phyloP scores from a whole-genome alignment of 2,113 vertebrate genomes.

The Campylomormyrus tamandua region DNA sequence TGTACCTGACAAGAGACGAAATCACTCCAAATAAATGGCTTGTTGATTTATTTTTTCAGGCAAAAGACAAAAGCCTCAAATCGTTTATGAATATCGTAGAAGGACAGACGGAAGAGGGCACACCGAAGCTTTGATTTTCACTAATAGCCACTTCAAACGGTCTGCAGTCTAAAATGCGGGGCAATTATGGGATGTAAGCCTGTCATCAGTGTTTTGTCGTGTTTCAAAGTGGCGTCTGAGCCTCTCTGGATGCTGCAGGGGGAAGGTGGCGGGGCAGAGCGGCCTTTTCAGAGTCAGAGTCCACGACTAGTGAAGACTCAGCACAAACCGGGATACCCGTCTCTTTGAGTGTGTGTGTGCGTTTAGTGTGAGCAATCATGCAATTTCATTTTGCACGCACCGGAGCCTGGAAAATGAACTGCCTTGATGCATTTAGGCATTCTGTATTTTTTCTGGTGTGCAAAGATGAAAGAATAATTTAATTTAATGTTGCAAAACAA shows the following conservation, averaged over 20 bases:
- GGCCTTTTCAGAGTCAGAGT: neutral
- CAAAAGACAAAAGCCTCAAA: constrained; percentile 41
- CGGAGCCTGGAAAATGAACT: neutral
- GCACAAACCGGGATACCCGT: neutral
- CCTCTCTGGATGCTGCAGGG: constrained; percentile 52
- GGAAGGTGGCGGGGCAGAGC: constrained; percentile 43
- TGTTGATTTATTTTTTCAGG: constrained; percentile 27
- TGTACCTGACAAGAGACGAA: constrained; percentile 54
- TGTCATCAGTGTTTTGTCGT: constrained; percentile 52
- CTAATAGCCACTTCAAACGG: constrained; percentile 65
- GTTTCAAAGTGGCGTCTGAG: constrained; percentile 57
- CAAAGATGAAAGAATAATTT: constrained; percentile 2
- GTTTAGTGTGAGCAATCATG: neutral
- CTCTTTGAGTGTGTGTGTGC: neutral
- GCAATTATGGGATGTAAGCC: constrained; percentile 54
- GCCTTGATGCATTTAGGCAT: neutral
- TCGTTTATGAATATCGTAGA: constrained; percentile 59
- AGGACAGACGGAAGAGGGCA: constrained; percentile 41
- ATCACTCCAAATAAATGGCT: constrained; percentile 54
- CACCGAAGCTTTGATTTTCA: constrained; percentile 61
- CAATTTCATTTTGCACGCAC: neutral
- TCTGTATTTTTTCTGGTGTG: neutral
- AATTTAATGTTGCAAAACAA: constrained; percentile 1
- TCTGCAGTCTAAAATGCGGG: constrained; percentile 43
- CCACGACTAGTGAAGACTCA: neutral